Base-by-base conservation (phyloP, 2,888 invertebrate species). In the Brachyptera putata region DNA sequence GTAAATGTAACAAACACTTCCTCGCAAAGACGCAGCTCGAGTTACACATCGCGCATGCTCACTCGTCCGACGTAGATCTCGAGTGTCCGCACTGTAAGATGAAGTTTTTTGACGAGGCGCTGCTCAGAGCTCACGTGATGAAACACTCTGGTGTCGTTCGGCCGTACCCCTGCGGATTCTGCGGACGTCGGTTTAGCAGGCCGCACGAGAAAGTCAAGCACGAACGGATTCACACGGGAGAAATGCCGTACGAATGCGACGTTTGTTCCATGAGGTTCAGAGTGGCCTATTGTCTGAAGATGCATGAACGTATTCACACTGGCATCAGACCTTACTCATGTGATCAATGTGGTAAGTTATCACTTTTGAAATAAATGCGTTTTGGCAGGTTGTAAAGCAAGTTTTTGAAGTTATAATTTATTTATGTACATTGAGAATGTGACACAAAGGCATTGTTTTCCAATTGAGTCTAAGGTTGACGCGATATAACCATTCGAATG, bases 171-270 rank as follows among this genome's bases (percentile, higher is more conserved):
- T 90, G 90, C 68, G 79, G 84, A 61, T 89, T 84, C 70, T 90
- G 90, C 68, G 83, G 82, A 0, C 79, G 87, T 58, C 78, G 84
- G 63, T 90, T 90, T 68, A 78, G 83, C 1, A 77, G 88, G 41
- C 89, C 90, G 0, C 88, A 87, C 67, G 89, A 90, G 68, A 89
- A 89, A 73, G 43, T 90, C 1, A 89, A 89, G 72, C 90, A 90
- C 68, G 90, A 90, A 73, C 78, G 90, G n/a, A 86, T 89, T 69
- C 90, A 90, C 67, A 90, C 90, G 0, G 87, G 87, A 70, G 89
- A 89, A 69, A 89, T 89, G 68, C 90, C 90, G 0, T 86, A 89
- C 68, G 78, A 82, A 58, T 90, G 90, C 68, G 86, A 87, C 71
- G 85, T 89, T 26, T 90, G 90, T 70, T 89, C 89, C 48, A 90